Evolutionary conservation across 1,140 invertebrate genomes (phyloP), one percentile per base, ranked within the genome.

Genomic region (Asbolus verrucosus): DNA sequence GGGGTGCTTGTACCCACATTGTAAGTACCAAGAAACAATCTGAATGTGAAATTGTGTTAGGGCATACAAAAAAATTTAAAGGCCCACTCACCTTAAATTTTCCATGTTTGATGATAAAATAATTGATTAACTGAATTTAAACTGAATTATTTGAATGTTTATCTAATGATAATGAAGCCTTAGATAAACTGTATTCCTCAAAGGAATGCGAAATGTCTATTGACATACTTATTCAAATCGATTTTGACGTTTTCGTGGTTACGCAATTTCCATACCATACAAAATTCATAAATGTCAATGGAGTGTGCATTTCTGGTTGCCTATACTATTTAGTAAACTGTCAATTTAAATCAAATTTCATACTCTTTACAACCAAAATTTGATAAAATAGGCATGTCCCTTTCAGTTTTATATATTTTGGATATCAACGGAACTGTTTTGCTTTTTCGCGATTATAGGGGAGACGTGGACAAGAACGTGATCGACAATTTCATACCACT

Each of bases 1-100:
- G 91, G 92, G 74, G 84, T 86, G 73, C 87, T 90, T 13, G 91
- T 92, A 15, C 91, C 92, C 39, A 95, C 92, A 86, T 95, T 95
- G 87, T 91, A 95, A 16, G 93, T 95, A 16, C 91, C 87, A 72
- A 93, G 87, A 79, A 92, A 92, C 63, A 93, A 83, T 76, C 91
- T 91, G 77, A 33, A 67, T 50, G 30, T 36, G 21, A 38, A 14
- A 30, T 31, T 16, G 1, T 50, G 15, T 27, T 8, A 27, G 18
- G 8, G 2, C n/a, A n/a, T n/a, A n/a, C n/a, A 54, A 19, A 65
- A 39, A 33, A 43, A 61, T 60, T 33, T 38, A 18, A 24, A 15
- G n/a, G n/a, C n/a, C n/a, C n/a, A 72, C 39, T 24, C 30, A 77
- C 76, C 70, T 70, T 54, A 77, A 67, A 54, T 77, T 75, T n/a